Base-by-base conservation (phyloP, 2,797 vertebrate genomes). In the Miichthys miiuy region DNA sequence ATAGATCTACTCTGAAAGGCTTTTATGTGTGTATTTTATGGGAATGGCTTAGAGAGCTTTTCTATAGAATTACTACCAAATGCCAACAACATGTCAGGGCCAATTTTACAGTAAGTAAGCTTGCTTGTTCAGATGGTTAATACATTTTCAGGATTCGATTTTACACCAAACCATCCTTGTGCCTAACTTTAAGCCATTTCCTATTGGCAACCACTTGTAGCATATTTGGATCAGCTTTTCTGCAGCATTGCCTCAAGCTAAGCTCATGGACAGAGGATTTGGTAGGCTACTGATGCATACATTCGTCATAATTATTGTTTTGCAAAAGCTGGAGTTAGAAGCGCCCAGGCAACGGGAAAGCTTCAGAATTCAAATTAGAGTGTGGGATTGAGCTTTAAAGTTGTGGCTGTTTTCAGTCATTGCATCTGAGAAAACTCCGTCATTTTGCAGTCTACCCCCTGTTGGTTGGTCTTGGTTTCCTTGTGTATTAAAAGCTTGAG, bases 221-320 rank as follows among this genome's bases (percentile, higher is more conserved):
- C 72, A 72, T 82, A 83, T 90, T 82, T 87, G 74, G 80, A 80
- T 74, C 65, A 70, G 82, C 75, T 72, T 88, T 78, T 79, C 80
- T 87, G 79, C 87, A 85, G 81, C 79, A 18, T 68, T 58, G 75
- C 86, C 84, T 87, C 69, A 20, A 86, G 85, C 82, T 79, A 66
- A 80, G 84, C 86, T 91, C 68, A 61, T 44, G 75, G 85, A 87
- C 80, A 63, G 80, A 86, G 84, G 89, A 87, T 83, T 86, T 79
- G 89, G 86, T 86, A 42, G 83, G 78, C 82, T 86, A 85, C 82
- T 70, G 85, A 86, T 91, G 82, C 79, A 85, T 91, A 82, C 78
- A 51, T 85, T 87, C 23, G 68, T 89, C 79, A 89, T 92, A 92
- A 93, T 92, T 89, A 92, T 83, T 92, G 90, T 91, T 93, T 93